Evolutionary conservation across 2,797 vertebrate species (phyloP), one percentile per base, ranked within the genome.

Genomic region (Arnoldichthys spilopterus): DNA sequence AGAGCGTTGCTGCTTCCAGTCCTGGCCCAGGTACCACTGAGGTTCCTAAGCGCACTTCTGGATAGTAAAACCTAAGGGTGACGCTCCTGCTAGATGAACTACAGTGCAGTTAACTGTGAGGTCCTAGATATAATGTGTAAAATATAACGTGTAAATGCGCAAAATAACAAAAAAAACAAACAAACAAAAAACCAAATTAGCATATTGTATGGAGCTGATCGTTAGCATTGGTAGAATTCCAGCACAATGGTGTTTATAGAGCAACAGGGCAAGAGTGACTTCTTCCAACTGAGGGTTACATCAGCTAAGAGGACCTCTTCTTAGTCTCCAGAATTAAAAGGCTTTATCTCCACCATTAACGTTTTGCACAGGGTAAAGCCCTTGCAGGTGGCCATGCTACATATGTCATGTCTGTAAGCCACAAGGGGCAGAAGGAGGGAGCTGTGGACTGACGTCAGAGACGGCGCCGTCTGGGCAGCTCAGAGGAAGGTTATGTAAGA

Each of bases 401-500:
- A 70, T 49, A 51, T 70, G 67, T 5, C 45, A 15, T 22, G 67
- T 51, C 67, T 53, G 28, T 63, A 63, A 69, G 66, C 43, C 24
- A n/a, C 71, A 28, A 71, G 54, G 7, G 40, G 34, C 61, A 63
- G 61, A 63, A 63, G 61, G 61, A 63, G 61, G 61, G 61, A 34
- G 61, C 18, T 20, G 61, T 0, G 61, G 18, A 37, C 32, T 4
- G 32, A 37, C 61, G 61, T 63, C 61, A 63, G 59, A 62, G 61
- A 22, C 34, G 3, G 34, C 34, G 32, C 32, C 12, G 61, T 63
- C 61, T 63, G 61, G 34, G 40, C 32, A 1, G 61, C 61, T 63
- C 61, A 37, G 61, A 63, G 24, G 47, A 22, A 51, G 2, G 0
- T 72, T 78, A 78, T 72, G 59, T 64, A 78, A 72, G 47, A 45